Percentiles rank a stretch among this genome's conserved stretches.
Conservation (phyloP, 2,888 invertebrate genomes). For the Limnephilus lunatus region DNA sequence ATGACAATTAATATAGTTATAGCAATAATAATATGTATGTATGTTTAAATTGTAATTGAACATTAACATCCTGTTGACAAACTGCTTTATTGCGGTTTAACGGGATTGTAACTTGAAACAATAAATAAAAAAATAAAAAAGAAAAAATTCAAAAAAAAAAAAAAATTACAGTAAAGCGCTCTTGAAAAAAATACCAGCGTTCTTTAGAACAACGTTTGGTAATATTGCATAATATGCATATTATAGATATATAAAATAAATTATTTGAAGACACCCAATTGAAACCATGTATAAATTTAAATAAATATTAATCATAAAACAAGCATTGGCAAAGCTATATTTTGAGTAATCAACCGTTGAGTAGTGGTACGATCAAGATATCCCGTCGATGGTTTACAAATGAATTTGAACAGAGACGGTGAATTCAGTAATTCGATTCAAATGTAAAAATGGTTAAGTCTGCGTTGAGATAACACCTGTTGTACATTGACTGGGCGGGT, state of each 20-base stretch:
- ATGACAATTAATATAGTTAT: too few relatives aligned
- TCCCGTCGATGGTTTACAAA: background rate
- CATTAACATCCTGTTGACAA: too few relatives aligned
- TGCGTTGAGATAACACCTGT: background rate
- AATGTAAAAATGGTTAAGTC: background rate
- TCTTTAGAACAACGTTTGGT: background rate
- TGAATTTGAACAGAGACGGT: background rate
- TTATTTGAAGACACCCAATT: background rate
- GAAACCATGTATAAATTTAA: background rate
- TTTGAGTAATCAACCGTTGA: background rate
- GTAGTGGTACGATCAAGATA: background rate
- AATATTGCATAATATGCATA: background rate
- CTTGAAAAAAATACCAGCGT: background rate
- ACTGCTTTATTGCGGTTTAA: too few relatives aligned
- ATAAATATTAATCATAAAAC: background rate
- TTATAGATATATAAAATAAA: too few relatives aligned
- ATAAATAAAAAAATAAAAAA: too few relatives aligned
- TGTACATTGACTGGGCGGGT: background rate
- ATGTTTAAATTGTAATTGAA: too few relatives aligned
- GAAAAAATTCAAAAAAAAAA: too few relatives aligned
- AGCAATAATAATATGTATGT: too few relatives aligned
- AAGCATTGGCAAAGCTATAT: background rate
- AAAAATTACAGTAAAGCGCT: too few relatives aligned
- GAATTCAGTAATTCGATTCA: background rate
- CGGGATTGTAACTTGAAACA: too few relatives aligned